phyloP scores from a whole-genome alignment of 2,113 vertebrate genomes.

The Saguinus imperator region DNA sequence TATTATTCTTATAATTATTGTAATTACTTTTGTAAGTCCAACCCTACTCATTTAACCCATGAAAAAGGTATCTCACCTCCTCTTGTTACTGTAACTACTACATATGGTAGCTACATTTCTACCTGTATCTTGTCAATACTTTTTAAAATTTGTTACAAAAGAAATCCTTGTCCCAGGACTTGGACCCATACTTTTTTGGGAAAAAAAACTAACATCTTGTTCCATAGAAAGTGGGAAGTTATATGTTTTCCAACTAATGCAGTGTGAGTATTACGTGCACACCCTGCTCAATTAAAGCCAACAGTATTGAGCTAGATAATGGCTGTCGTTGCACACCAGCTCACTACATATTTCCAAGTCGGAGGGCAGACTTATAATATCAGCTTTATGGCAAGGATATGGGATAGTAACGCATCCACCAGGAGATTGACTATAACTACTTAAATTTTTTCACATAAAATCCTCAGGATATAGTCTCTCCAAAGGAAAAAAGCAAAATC shows the following conservation, averaged over 20 bases:
- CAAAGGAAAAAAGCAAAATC: constrained; percentile 57
- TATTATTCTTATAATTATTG: neutral
- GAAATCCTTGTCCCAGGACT: neutral
- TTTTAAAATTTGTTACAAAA: neutral
- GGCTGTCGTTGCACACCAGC: neutral
- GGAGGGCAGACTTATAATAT: neutral
- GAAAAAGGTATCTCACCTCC: neutral
- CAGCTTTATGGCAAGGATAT: constrained; percentile 44
- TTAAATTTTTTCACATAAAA: constrained; percentile 53
- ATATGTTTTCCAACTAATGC: neutral
- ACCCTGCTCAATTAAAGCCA: constrained; percentile 17
- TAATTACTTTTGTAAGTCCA: neutral
- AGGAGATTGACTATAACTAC: constrained; percentile 38
- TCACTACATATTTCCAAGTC: neutral
- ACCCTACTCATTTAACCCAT: neutral
- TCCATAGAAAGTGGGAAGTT: neutral
- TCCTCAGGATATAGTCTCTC: constrained; percentile 20
- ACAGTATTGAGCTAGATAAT: constrained; percentile 3
- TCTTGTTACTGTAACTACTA: neutral
- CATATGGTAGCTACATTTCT: neutral
- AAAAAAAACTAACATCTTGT: neutral
- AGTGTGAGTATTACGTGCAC: neutral
- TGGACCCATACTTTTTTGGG: neutral
- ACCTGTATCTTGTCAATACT: neutral
- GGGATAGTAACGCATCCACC: neutral